Base-by-base conservation (phyloP, 2,797 vertebrate genomes). In the Huso huso region DNA sequence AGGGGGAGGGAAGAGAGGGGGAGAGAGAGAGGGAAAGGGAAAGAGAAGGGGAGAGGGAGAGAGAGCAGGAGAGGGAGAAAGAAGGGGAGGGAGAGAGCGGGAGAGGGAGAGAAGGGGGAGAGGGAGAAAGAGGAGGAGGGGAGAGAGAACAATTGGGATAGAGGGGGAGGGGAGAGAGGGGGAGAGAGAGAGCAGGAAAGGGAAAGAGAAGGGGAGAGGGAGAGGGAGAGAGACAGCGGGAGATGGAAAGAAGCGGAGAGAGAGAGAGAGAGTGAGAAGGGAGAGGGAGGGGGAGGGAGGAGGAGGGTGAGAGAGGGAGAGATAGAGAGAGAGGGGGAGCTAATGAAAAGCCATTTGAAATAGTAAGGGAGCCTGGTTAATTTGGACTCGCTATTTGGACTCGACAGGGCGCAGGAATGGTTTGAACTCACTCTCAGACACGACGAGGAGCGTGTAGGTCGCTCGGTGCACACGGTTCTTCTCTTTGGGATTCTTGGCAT, bases 401-500 rank as follows among this genome's bases (percentile, higher is more conserved):
- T 12, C 18, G 50, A 13, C 8, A 60, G 37, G 37, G n/a, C 61
- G 10, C 12, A 18, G 18, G 12, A 50, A 48, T 11, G 49, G 2
- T 6, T 0, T 1, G 15, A 51, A 87, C 94, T 78, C 84, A 98
- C 96, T 60, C 83, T 93, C 83, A 4, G 93, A 90, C 10, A 97
- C 94, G 55, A 99, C 96, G 0, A 70, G 79, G 52, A 99, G 93
- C 64, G 79, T 76, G 78, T 91, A 87, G 67, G 80, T 73, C 59
- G 93, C 92, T 0, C 88, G 93, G 82, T 94, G 90, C 79, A 92
- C 81, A 0, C 90, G 83, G 0, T 85, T 53, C 78, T 81, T 94
- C 85, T 98, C 96, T 78, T 87, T 94, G 55, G 88, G 91, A 78
- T 99, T 99, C 74, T 61, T 88, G 81, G 92, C 96, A 0, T 90